Percentiles rank a stretch among this genome's conserved stretches.
phyloP scores from a whole-genome alignment of 2,113 vertebrate genomes.

The Romanogobio albipinnatus region DNA sequence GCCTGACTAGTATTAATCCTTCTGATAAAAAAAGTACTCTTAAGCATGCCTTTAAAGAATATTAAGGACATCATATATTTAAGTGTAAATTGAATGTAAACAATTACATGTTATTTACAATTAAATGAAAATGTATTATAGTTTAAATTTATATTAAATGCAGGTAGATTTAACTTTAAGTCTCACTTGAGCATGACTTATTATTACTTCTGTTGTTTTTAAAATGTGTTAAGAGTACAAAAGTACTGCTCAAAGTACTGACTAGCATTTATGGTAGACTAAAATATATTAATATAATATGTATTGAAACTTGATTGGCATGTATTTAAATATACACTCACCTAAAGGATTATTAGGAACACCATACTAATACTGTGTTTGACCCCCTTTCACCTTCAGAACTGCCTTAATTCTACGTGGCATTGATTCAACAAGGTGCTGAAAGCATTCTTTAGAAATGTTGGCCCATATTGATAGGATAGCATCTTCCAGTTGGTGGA shows the following conservation, averaged over 20 bases:
- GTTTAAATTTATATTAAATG: background rate
- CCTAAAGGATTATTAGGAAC: too few relatives aligned
- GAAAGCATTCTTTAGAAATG: too few relatives aligned
- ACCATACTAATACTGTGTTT: too few relatives aligned
- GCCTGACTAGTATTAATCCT: background rate
- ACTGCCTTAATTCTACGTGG: too few relatives aligned
- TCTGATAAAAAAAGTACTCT: background rate
- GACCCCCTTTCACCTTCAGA: too few relatives aligned
- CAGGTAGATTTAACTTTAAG: background rate
- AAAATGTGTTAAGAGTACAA: background rate
- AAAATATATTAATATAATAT: background rate
- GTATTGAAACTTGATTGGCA: background rate
- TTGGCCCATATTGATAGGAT: too few relatives aligned
- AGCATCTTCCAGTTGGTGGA: too few relatives aligned
- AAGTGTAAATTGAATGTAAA: background rate
- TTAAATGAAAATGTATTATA: background rate
- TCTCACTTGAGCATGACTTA: background rate
- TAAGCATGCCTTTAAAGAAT: background rate
- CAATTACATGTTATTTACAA: background rate
- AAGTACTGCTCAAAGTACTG: background rate
- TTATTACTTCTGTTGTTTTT: background rate
- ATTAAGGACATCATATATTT: background rate
- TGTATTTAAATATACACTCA: background rate
- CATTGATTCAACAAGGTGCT: too few relatives aligned
- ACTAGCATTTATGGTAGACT: background rate